Base-by-base conservation (phyloP, 1,140 invertebrate species). In the Ips typographus region DNA sequence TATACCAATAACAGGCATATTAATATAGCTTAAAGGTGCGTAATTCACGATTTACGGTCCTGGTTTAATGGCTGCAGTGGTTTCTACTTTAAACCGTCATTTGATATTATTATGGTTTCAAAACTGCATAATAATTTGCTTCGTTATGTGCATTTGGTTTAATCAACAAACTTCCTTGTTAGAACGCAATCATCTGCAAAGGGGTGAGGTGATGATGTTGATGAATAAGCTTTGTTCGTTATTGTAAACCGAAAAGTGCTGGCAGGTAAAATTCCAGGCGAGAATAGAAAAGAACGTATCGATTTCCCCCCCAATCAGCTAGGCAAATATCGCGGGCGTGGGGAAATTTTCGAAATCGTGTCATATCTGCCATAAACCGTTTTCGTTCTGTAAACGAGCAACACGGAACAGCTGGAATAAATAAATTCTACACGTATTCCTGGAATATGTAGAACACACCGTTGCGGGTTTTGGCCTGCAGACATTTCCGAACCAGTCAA, bases 321-420 rank as follows among this genome's bases (percentile, higher is more conserved):
- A 55, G 5, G 37, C 2, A 55, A 36, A 55, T 55, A 55, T 55
- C 52, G 8, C 52, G 5, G n/a, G 44, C 44, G 37, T 36, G 51
- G 8, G 37, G 40, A 57, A 57, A 22, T 4, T 42, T 60, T n/a
- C 22, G 42, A 44, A 60, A 44, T 40, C 38, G 42, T 60, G 58
- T 60, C 58, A 60, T 40, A 60, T 22, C 52, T 55, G 37, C 52
- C 8, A 52, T 63, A 63, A 63, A 63, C 61, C 44, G 38, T 58
- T 66, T 66, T 49, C 57, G 53, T 66, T 57, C 22, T 57, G 64
- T 58, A 49, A 58, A 58, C 47, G n/a, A 58, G 43, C 43, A 57
- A 55, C 40, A 59, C 64, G 55, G 39, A 66, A 66, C 64, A 66
- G 64, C 64, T 66, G 64, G 36, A 58, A 59, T 66, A 66, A 66